A percentile compares a stretch with the other conserved stretches of the same genome.
Evolutionary conservation across 2,888 invertebrate genomes (phyloP).

Genomic region (Drosophila quinaria): DNA sequence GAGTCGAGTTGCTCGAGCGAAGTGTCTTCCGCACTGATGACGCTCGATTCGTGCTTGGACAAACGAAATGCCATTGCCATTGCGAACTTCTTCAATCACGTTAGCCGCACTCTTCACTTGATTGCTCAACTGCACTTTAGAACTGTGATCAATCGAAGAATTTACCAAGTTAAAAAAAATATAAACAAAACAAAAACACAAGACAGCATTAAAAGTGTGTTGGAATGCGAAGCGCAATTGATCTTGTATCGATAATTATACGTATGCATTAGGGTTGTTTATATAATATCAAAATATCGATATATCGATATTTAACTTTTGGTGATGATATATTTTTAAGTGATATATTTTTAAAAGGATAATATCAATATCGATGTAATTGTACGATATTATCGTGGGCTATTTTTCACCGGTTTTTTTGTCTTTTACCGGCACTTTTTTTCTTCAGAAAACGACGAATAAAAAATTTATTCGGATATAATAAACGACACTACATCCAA

Average conservation of each 20-base stretch:
- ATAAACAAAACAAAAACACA: conserved; percentile 66
- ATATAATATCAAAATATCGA: too few species aligned
- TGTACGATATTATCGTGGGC: too few species aligned
- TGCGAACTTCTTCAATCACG: conserved; percentile 18
- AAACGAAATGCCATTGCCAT: conserved; percentile 79
- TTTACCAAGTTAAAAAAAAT: conserved; percentile 37
- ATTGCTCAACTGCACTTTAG: conserved; percentile 14
- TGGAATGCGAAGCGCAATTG: conserved; percentile 62
- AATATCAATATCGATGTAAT: too few species aligned
- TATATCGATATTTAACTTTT: too few species aligned
- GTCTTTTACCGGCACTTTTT: too few species aligned
- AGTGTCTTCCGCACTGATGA: conserved; percentile 59
- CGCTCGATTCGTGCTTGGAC: conserved; percentile 65
- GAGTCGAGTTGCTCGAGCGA: conserved; percentile 75
- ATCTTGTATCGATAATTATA: conserved; percentile 43
- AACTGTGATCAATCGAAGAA: neutral
- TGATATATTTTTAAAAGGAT: too few species aligned
- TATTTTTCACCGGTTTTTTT: too few species aligned
- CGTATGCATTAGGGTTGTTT: neutral
- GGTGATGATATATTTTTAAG: too few species aligned
- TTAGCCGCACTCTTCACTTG: conserved; percentile 18
- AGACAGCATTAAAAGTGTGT: conserved; percentile 34
- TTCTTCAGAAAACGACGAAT: too few species aligned
- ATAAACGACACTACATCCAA: too few species aligned
- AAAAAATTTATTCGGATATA: too few species aligned